Evolutionary conservation across 2,113 vertebrate species (phyloP).

Genomic region (Desmodus rotundus): DNA sequence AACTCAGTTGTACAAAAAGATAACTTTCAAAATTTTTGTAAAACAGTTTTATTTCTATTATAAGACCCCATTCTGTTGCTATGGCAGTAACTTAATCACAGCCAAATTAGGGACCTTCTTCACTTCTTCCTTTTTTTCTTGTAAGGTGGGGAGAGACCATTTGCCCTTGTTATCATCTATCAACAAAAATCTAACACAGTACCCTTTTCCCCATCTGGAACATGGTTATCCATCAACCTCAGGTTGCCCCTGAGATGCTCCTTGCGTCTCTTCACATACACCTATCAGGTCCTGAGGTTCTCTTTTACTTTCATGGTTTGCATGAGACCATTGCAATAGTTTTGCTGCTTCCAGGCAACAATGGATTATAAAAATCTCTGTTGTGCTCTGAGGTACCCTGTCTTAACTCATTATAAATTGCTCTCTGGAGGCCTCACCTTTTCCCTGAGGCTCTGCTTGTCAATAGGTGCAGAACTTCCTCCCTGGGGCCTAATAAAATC

Average conservation of each 20-base stretch:
- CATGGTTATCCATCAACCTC: background rate
- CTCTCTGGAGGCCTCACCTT: background rate
- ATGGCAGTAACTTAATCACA: background rate
- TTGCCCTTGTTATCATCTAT: background rate
- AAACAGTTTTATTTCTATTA: background rate
- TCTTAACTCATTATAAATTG: background rate
- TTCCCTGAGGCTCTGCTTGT: background rate
- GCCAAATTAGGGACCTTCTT: background rate
- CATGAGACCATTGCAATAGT: background rate
- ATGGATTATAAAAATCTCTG: background rate
- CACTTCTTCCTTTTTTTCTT: background rate
- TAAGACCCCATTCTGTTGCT: background rate
- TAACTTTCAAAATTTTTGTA: background rate
- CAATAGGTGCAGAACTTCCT: background rate
- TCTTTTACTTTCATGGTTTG: background rate
- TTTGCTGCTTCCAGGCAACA: background rate
- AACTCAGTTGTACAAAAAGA: background rate
- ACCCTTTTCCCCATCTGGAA: background rate
- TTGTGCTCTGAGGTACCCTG: background rate
- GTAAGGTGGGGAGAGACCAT: background rate
- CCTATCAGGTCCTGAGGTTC: background rate
- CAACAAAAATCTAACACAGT: background rate
- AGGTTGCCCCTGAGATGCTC: background rate
- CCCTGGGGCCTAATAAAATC: background rate
- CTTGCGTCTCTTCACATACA: background rate